These are phyloP conservation scores for Gymnobelideus leadbeateri DNA, from an alignment of 2,113 vertebrate species.

Conservation along the genomic window DNA sequence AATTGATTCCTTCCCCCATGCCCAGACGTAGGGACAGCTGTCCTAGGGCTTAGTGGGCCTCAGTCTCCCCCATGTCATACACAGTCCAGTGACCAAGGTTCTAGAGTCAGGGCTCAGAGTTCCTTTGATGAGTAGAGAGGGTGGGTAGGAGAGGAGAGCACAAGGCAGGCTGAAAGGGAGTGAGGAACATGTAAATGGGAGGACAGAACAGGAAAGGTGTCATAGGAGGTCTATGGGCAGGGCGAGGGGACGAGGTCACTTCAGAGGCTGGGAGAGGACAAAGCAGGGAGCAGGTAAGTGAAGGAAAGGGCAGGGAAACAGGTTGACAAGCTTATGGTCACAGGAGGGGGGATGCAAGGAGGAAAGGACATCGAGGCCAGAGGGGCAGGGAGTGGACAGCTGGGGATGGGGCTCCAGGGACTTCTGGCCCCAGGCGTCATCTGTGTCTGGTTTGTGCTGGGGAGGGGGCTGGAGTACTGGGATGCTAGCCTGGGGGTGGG, in stretches of 20 bases:
- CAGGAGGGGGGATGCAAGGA: not conserved
- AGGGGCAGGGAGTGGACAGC: not conserved
- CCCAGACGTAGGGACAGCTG: conserved; percentile 33
- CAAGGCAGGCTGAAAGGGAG: conserved; percentile 21
- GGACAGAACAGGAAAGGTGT: conserved; percentile 18
- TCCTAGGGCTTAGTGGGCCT: conserved; percentile 29
- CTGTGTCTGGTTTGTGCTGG: conserved; percentile 40
- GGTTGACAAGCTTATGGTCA: not conserved
- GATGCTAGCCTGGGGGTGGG: not conserved
- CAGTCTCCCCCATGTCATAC: conserved; percentile 52
- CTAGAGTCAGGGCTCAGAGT: conserved; percentile 55
- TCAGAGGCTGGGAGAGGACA: not conserved
- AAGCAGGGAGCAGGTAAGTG: not conserved
- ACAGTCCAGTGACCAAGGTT: conserved; percentile 33
- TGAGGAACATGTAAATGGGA: conserved; percentile 12
- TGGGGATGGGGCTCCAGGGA: not conserved
- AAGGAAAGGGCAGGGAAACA: not conserved
- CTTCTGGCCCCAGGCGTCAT: conserved; percentile 5
- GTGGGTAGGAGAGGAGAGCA: not conserved
- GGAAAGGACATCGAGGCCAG: not conserved
- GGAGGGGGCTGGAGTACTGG: conserved; percentile 1
- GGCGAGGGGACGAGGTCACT: not conserved
- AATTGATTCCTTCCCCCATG: conserved; percentile 60
- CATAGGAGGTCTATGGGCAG: conserved; percentile 33
- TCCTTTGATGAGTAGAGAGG: conserved; percentile 46